Evolutionary conservation across 1,140 invertebrate species (phyloP), one percentile per base, ranked within the genome.

Genomic region (Musca vetustissima): DNA sequence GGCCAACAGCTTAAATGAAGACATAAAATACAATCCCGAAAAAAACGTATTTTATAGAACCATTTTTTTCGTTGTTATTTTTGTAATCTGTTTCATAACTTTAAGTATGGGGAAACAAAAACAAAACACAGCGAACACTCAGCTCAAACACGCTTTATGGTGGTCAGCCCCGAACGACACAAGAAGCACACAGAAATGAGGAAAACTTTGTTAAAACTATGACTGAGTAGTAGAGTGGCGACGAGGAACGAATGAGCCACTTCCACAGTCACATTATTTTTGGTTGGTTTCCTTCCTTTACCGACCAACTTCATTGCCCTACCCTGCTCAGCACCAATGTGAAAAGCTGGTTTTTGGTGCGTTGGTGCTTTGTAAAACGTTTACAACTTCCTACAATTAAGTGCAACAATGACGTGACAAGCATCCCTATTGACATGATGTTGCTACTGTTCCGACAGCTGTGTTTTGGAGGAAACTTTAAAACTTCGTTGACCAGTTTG

Each of bases 371-470:
- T 61, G 19, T 61, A 61, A 61, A 61, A 61, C 57, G 57, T 61
- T 61, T 61, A 61, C 57, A 61, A 61, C 57, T 61, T 61, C 57
- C 57, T 61, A 61, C 57, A 61, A 61, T 61, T 61, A 61, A 61
- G 57, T 61, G 57, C 57, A 61, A 61, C 57, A 61, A 61, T 61
- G 57, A 61, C 57, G 57, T 61, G 57, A 61, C 57, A 61, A 61
- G 57, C 57, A 61, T 61, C 28, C 36, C 57, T 61, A 61, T 61
- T 61, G 57, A 61, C 57, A 61, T 59, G 55, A 43, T 43, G 36
- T 11, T 43, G 11, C 36, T 43, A 7, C 36, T 7, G 28, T 9
- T 13, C 6, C 36, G 6, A 43, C 36, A 11, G 36, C 36, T 9
- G n/a, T n/a, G n/a, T n/a, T n/a, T 32, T 32, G 36, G 7, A 43